Evolutionary conservation across 1,140 invertebrate species (phyloP).

Genomic region (Saxidomus purpurata): DNA sequence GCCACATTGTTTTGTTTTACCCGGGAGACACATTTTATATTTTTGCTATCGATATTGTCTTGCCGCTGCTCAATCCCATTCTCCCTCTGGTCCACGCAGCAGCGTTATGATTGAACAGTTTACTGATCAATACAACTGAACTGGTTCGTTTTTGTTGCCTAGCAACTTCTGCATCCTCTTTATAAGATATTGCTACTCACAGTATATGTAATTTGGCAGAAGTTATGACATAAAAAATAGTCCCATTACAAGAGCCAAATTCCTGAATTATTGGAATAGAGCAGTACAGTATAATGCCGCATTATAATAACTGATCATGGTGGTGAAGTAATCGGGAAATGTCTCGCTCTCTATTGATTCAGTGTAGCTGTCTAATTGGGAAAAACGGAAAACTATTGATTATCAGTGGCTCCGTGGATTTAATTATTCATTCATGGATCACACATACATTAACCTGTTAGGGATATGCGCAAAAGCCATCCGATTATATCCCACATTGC

Average conservation of each 20-base stretch:
- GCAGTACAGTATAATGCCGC: neutral
- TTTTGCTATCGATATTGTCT: slow-evolving; percentile 7
- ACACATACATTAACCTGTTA: slow-evolving; percentile 32
- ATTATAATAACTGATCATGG: slow-evolving; percentile 3
- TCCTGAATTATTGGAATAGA: slow-evolving; percentile 15
- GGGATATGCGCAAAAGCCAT: slow-evolving; percentile 16
- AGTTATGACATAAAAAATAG: slow-evolving; percentile 53
- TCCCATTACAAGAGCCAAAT: slow-evolving; percentile 35
- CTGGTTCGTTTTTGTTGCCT: slow-evolving; percentile 32
- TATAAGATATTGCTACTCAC: slow-evolving; percentile 23
- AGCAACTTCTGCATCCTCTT: slow-evolving; percentile 35
- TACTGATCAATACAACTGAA: slow-evolving; percentile 29
- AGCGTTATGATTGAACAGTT: slow-evolving; percentile 28
- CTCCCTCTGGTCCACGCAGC: neutral
- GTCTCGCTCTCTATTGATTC: slow-evolving; percentile 7
- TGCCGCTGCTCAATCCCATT: neutral
- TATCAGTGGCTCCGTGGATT: slow-evolving; percentile 2
- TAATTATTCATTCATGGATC: slow-evolving; percentile 42
- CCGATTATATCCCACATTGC: slow-evolving; percentile 31
- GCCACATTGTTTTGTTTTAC: neutral
- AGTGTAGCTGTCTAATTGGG: slow-evolving; percentile 21
- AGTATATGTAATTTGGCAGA: slow-evolving; percentile 48
- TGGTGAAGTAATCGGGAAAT: neutral
- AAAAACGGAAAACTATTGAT: slow-evolving; percentile 18
- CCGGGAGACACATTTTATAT: neutral